Conservation (phyloP, 2,888 invertebrate genomes). For the Pristionchus mayeri region DNA sequence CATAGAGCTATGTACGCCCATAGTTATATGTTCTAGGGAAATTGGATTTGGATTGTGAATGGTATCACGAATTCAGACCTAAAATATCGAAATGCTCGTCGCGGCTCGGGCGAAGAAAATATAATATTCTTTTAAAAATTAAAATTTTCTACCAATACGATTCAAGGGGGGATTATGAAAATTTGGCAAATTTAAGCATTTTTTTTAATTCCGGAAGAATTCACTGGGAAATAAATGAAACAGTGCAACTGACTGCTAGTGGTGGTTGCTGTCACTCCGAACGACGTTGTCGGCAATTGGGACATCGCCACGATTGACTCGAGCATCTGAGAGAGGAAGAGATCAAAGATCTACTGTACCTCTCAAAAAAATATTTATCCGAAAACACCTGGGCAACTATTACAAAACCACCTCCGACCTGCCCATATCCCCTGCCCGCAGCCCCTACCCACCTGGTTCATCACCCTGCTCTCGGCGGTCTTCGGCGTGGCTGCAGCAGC, state of each 20-base stretch:
- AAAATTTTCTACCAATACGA: too few species aligned
- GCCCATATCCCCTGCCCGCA: too few species aligned
- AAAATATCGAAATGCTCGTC: too few species aligned
- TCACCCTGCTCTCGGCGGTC: slow-evolving; percentile 11
- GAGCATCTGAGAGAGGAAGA: slow-evolving; percentile 28
- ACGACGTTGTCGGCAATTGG: slow-evolving; percentile 28
- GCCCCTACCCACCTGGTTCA: slow-evolving; percentile 24
- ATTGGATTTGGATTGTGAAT: too few species aligned
- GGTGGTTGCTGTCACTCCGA: neutral
- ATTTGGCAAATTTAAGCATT: neutral
- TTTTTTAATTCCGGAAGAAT: too few species aligned
- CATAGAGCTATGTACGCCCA: too few species aligned
- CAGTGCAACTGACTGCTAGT: neutral
- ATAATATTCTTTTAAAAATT: too few species aligned
- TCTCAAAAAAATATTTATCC: neutral
- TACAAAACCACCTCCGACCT: neutral
- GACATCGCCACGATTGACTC: slow-evolving; percentile 38
- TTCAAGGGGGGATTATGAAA: neutral
- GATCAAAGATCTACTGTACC: neutral
- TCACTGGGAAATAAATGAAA: too few species aligned
- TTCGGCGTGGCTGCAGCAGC: neutral
- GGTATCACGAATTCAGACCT: too few species aligned
- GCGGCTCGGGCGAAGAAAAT: too few species aligned
- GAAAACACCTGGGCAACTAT: neutral
- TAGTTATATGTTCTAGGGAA: too few species aligned